Conservation (phyloP, 2,888 invertebrate genomes). For the Rapana venosa region DNA sequence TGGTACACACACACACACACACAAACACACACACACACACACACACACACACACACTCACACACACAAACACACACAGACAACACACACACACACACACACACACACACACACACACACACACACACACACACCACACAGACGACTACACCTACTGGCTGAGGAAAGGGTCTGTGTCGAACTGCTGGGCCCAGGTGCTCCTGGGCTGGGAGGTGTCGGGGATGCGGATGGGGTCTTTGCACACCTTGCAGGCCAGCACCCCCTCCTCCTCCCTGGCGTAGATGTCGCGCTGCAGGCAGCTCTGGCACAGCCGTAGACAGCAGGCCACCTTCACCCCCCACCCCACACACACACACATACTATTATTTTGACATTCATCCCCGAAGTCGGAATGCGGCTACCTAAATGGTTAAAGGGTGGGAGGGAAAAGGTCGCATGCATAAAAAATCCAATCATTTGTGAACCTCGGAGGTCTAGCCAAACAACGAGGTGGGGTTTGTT, state of each 20-base stretch:
- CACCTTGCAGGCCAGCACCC: conserved; percentile 29
- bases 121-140: background rate
- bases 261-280: conserved; percentile 15
- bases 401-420: no score
- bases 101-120: background rate
- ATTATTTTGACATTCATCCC: background rate
- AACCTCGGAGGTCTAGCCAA: no score
- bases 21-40: background rate
- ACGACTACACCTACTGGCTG: background rate
- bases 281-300: conserved; percentile 38
- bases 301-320: conserved; percentile 39
- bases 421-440: no score
- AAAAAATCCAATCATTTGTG: no score
- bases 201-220: conserved; percentile 36
- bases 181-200: conserved; percentile 37
- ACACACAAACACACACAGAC: background rate
- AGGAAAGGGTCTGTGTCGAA: conserved; percentile 35
- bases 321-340: background rate
- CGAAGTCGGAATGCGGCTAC: no score
- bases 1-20: no score
- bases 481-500: no score
- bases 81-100: background rate
- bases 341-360: background rate
- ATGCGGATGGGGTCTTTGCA: conserved; percentile 32
- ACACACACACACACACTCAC: background rate